Conservation (phyloP, 1,140 invertebrate genomes). For the Dreissena polymorpha region DNA sequence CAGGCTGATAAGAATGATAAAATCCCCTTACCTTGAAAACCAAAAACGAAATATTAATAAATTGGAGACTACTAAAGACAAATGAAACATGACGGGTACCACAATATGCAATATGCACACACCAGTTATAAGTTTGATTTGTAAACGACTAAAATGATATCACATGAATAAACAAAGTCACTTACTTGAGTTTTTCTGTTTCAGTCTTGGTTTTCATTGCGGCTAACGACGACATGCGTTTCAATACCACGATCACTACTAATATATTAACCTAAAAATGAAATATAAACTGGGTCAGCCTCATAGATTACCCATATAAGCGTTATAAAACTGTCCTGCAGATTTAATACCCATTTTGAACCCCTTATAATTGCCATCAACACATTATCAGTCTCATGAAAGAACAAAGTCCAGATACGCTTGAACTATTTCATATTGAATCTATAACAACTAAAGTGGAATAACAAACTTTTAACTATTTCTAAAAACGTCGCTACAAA, state of each 20-base stretch:
- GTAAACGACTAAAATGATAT: too few species aligned
- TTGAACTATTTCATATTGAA: neutral
- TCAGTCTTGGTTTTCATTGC: constrained; percentile 17
- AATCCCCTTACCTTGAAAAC: too few species aligned
- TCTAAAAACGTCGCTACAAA: too few species aligned
- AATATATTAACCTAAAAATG: constrained; percentile 48
- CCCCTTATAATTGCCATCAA: neutral
- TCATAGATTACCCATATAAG: neutral
- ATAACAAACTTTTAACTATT: neutral
- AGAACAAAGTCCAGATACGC: neutral
- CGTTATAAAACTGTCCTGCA: neutral
- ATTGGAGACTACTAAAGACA: too few species aligned
- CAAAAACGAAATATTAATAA: too few species aligned
- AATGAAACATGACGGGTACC: too few species aligned
- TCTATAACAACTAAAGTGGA: neutral
- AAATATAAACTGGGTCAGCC: neutral
- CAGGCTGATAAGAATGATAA: too few species aligned
- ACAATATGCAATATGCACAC: too few species aligned
- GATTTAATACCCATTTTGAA: neutral
- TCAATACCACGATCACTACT: constrained; percentile 34
- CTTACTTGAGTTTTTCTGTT: constrained; percentile 37
- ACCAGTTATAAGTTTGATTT: too few species aligned
- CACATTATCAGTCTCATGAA: neutral
- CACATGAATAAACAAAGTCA: neutral
- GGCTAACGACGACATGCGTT: constrained; percentile 24